phyloP scores from a whole-genome alignment of 2,113 vertebrate genomes.

The Strix aluco region DNA sequence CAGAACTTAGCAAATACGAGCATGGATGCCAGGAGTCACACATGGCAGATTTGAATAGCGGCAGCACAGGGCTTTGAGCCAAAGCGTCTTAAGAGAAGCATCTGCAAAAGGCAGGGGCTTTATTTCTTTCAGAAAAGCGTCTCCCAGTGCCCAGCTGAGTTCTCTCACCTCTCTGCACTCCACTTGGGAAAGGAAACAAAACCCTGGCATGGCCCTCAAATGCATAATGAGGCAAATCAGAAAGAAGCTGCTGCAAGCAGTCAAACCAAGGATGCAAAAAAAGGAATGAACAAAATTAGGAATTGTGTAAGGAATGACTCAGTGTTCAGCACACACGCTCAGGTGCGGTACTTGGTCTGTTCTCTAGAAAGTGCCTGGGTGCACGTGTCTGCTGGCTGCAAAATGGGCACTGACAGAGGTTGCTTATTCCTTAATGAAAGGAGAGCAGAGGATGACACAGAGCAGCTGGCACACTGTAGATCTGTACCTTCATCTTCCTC shows the following conservation, averaged over 20 bases:
- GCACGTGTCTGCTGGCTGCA: neutral
- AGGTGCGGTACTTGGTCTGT: neutral
- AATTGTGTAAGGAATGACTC: neutral
- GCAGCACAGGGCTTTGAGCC: conserved; percentile 24
- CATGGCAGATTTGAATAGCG: neutral
- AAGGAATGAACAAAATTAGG: neutral
- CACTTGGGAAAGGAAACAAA: neutral
- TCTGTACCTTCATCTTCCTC: neutral
- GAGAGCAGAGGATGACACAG: neutral
- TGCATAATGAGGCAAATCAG: neutral
- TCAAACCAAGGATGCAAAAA: neutral
- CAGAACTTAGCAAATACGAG: neutral
- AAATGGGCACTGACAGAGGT: neutral
- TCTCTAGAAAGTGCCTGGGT: neutral
- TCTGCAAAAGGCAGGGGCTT: conserved; percentile 24
- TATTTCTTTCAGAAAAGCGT: neutral
- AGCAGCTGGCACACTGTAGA: neutral
- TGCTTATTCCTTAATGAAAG: neutral
- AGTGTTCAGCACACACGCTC: neutral
- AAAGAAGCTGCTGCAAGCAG: neutral
- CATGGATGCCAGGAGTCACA: neutral
- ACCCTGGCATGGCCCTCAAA: neutral
- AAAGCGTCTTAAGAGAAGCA: conserved; percentile 3
- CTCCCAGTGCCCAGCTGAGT: neutral
- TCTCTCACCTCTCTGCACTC: neutral